Base-by-base conservation (phyloP, 2,888 invertebrate species). In the Nephrotoma guestfalica region DNA sequence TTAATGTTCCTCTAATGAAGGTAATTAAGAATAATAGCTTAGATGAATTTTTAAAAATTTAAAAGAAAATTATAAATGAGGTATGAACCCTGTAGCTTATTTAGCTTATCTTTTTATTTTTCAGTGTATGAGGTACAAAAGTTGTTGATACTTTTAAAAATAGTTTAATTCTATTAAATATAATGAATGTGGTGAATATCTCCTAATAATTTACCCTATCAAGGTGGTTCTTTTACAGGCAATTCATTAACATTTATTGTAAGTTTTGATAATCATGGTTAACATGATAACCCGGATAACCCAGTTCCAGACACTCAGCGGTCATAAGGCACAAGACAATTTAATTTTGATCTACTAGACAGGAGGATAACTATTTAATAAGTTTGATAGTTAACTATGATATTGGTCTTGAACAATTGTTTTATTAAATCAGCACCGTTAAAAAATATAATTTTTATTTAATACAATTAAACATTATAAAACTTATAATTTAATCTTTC, bases 251-350 rank as follows among this genome's bases (percentile, higher is more conserved):
- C 30, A 30, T 30, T 30, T 30, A 30, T 30, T 93, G 93, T 93
- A 94, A 94, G 2, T 3, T 0, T 30, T 30, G 30, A 30, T 30
- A 2, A 30, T 0, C 30, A 94, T 94, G 94, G 94, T n/a, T n/a
- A n/a, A n/a, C n/a, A n/a, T n/a, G n/a, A n/a, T n/a, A 2, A 2
- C 0, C 30, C 30, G 30, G 2, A 30, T 30, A 2, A 2, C 30
- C 30, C 30, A 2, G 30, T 30, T 30, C 2, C 30, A 30, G 30
- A 30, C 30, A 30, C 30, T 2, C 0, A 30, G 30, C 30, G 30
- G 2, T 30, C 30, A 2, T 30, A 30, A 0, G 30, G 30, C 30
- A 30, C 30, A 30, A 1, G 0, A 2, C n/a, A n/a, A n/a, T n/a
- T n/a, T n/a, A n/a, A n/a, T n/a, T n/a, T n/a, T n/a, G n/a, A n/a